These are phyloP conservation scores for Sinopyrophorus schimmeli DNA, from an alignment of 2,888 invertebrate species.

Conservation along the genomic window DNA sequence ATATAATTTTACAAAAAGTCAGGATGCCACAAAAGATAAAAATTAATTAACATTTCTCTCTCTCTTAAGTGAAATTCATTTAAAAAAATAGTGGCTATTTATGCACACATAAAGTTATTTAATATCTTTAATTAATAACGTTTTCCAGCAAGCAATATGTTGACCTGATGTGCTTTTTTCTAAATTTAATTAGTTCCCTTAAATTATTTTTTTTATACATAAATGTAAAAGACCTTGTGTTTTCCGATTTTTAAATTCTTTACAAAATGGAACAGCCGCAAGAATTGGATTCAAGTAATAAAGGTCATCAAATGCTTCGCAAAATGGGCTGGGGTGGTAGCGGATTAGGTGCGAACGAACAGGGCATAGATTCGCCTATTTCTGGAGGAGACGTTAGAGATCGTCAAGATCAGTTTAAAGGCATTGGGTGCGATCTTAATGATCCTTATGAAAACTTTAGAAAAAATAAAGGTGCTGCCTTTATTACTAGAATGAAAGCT, in stretches of 20 bases:
- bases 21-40: no score
- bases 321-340: constrained; percentile 99
- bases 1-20: no score
- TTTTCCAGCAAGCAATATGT: no score
- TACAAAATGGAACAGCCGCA: constrained; percentile 16
- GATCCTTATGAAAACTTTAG: constrained; percentile 98
- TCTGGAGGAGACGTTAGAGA: constrained; percentile 90
- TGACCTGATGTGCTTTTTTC: no score
- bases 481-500: constrained; percentile 92
- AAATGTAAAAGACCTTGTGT: no score
- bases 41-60: no score
- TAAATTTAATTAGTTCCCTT: no score
- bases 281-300: constrained; percentile 83
- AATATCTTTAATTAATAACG: no score
- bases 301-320: constrained; percentile 94
- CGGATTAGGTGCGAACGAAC: constrained; percentile 91
- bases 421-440: constrained; percentile 88
- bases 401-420: constrained; percentile 90
- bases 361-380: constrained; percentile 95
- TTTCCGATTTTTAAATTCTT: neutral
- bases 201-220: no score
- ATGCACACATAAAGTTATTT: no score
- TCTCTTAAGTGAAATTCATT: no score
- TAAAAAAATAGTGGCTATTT: no score
- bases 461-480: constrained; percentile 93